Base-by-base conservation (phyloP, 1,140 invertebrate genomes). In the Holotrichia oblita region DNA sequence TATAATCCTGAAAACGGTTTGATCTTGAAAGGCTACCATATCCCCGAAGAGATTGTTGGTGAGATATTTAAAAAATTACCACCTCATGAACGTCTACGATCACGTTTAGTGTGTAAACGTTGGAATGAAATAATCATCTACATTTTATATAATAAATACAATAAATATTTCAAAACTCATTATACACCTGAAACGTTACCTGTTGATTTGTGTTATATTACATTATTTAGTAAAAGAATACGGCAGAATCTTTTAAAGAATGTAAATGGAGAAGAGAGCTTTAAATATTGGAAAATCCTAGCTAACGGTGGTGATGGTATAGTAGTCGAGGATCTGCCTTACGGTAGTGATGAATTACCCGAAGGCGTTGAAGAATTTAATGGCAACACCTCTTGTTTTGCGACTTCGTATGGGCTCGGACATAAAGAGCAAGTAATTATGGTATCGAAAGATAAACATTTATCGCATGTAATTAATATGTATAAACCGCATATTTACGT, bases 241-340 rank as follows among this genome's bases (percentile, higher is more conserved):
- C 82, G 83, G 76, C 80, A 72, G 74, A 88, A 87, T 82, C 73
- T 87, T 14, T 73, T 88, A 9, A 84, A 84, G 82, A 88, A 88
- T 83, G 82, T 83, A 17, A 86, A 86, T 80, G 87, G 87, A 8
- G 77, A 86, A 78, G 48, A 85, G 10, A 40, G 78, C 24, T 85
- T 83, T 73, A 80, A 85, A 14, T 78, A 87, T 80, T 87, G 87
- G 87, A 81, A 79, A 8, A 86, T 87, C 41, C 44, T 83, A 2
- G 40, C 34, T 42, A 85, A 86, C 81, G 83, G 80, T 79, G 86
- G 87, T 22, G 81, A 87, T 83, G 74, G 77, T 72, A 86, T 86
- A 82, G 81, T 55, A 72, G 81, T 87, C 73, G 87, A 88, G 82
- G 74, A 81, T 48, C 79, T 77, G 55, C 87, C 87, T 10, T 7